Base-by-base conservation (phyloP, 2,113 vertebrate species). In the Charadrius vociferus region DNA sequence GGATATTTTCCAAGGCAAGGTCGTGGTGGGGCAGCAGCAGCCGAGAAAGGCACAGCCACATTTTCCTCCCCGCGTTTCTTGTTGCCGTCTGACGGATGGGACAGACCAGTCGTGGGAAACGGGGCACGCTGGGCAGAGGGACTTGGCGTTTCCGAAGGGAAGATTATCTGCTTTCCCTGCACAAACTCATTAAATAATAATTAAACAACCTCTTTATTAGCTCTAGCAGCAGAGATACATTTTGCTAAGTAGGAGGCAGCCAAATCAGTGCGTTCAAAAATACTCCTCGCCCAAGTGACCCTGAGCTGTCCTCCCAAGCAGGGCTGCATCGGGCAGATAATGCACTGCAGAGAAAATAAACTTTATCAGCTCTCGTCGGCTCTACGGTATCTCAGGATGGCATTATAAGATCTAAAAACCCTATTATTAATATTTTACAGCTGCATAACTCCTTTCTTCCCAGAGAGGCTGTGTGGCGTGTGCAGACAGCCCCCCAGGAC, bases 291-390 rank as follows among this genome's bases (percentile, higher is more conserved):
- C 79, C 74, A 7, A 14, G 74, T 16, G 87, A 87, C 68, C 75
- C 75, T n/a, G 47, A 52, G 52, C 52, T 26, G 62, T 61, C 81
- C 70, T 91, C 84, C 58, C 22, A 5, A 30, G 81, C 81, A 24
- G 36, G 39, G 75, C 93, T 96, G 93, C 62, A 43, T 13, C 70
- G 47, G 47, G 6, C 81, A 90, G 86, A 90, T 83, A 82, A 65
- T 61, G 86, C 56, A 3, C 53, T 39, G 91, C 72, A 14, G 53
- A 19, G 81, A n/a, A 53, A n/a, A 81, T 21, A 11, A 68, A 41
- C 77, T 53, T 34, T 4, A 34, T 15, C 84, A 7, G 68, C 61
- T 49, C n/a, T 30, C 0, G 2, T 71, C 1, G 11, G 43, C 61
- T 21, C 73, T 68, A 67, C 4, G 1, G 20, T 3, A 50, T 6